Evolutionary conservation across 1,140 invertebrate genomes (phyloP).

Genomic region (Trachelipus rathkii): DNA sequence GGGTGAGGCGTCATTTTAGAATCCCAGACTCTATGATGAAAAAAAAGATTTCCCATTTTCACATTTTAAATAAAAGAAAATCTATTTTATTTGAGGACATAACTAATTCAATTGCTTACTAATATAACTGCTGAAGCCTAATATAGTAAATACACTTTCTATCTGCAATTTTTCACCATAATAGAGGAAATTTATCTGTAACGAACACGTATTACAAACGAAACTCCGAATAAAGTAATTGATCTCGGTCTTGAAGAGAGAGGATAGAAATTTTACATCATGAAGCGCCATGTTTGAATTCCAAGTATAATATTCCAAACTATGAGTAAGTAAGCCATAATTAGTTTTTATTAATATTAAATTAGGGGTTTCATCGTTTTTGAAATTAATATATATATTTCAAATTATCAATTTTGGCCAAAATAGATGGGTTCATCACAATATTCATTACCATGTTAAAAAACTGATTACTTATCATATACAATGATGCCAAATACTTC

Average conservation of each 20-base stretch:
- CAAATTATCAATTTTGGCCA: too few species aligned
- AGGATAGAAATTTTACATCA: background rate
- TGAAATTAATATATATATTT: too few species aligned
- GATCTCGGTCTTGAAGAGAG: background rate
- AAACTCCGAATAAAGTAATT: background rate
- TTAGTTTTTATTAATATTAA: too few species aligned
- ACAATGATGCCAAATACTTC: too few species aligned
- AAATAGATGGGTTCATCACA: too few species aligned
- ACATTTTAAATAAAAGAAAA: conserved; percentile 9
- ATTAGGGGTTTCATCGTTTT: too few species aligned
- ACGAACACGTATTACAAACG: background rate
- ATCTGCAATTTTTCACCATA: background rate
- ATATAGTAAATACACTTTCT: background rate
- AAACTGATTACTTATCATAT: too few species aligned
- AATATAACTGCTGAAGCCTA: background rate
- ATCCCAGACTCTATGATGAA: conserved; percentile 12
- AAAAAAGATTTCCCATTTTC: conserved; percentile 6
- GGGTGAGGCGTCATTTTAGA: conserved; percentile 11
- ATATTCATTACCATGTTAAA: too few species aligned
- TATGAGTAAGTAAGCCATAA: too few species aligned
- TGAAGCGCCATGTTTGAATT: background rate
- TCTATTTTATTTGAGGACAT: background rate
- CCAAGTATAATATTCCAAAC: too few species aligned
- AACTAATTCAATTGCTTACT: background rate
- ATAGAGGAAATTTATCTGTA: background rate